phyloP scores from a whole-genome alignment of 2,797 vertebrate species.

The Jordanella pulchra region DNA sequence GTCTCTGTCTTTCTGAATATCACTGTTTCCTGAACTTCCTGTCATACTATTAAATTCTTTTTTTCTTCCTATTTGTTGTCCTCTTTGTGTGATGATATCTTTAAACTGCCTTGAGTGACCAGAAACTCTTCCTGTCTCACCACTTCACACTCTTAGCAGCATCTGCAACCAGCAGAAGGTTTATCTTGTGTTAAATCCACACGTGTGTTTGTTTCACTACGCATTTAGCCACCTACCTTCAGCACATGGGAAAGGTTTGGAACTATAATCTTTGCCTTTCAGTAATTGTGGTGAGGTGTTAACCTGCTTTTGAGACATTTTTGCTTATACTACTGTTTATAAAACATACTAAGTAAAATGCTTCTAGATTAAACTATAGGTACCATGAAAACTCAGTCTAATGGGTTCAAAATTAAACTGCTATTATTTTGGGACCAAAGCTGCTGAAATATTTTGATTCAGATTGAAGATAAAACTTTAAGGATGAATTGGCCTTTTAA shows the following conservation, averaged over 20 bases:
- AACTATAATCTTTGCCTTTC: constrained; percentile 11
- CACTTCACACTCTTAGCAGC: constrained; percentile 6
- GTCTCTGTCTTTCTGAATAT: constrained; percentile 71
- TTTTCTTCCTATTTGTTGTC: constrained; percentile 63
- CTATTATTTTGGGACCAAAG: background rate
- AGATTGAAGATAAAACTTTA: background rate
- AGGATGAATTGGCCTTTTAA: background rate
- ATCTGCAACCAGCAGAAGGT: constrained; percentile 15
- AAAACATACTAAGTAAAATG: background rate
- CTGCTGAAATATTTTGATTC: background rate
- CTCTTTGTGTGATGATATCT: constrained; percentile 37
- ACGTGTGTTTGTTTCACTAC: constrained; percentile 16
- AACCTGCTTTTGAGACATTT: background rate
- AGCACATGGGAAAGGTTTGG: constrained; percentile 17
- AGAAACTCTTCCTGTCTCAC: constrained; percentile 27
- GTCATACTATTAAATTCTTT: constrained; percentile 86
- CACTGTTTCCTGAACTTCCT: constrained; percentile 81
- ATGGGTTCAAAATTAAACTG: background rate
- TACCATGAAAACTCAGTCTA: background rate
- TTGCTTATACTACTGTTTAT: background rate
- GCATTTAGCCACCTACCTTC: constrained; percentile 6
- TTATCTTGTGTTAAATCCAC: constrained; percentile 11
- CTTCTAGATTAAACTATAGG: background rate
- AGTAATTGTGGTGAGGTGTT: background rate
- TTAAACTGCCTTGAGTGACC: constrained; percentile 18